These are phyloP conservation scores for Parazoanthus darwini DNA, from an alignment of 92 coral and sea anemone species.

Conservation along the genomic window DNA sequence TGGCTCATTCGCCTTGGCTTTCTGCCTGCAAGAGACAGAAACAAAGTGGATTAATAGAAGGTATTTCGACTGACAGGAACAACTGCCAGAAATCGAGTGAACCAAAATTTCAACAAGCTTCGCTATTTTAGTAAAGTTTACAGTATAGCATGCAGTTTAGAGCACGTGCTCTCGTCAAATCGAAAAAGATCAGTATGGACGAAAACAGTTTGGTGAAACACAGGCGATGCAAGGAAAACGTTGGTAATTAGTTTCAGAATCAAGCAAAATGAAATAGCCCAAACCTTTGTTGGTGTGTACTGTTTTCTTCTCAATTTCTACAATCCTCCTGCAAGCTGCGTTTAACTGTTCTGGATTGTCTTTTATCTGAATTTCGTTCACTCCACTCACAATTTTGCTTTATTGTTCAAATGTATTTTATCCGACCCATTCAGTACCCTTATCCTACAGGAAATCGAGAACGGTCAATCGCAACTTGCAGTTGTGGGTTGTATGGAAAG, in stretches of 20 bases:
- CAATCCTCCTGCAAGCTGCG: neutral
- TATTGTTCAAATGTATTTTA: no score
- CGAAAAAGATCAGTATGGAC: neutral
- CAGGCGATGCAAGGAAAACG: neutral
- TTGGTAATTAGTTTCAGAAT: neutral
- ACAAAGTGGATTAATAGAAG: conserved; percentile 94
- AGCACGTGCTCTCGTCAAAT: neutral
- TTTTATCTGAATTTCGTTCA: neutral
- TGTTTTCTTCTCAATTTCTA: neutral
- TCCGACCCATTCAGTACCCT: no score
- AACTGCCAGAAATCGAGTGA: neutral
- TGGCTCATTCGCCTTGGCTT: conserved; percentile 67
- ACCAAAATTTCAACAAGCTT: conserved; percentile 3
- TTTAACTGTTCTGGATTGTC: neutral
- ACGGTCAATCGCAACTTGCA: neutral
- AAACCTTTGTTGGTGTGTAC: no score
- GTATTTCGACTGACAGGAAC: conserved; percentile 8
- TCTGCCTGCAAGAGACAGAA: conserved; percentile 99
- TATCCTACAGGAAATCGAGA: neutral
- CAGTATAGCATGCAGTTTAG: conserved; percentile 27
- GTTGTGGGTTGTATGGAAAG: neutral
- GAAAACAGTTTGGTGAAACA: neutral
- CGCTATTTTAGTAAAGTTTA: neutral
- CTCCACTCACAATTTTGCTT: neutral
- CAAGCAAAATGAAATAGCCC: no score